phyloP scores from a whole-genome alignment of 2,797 vertebrate genomes.

The Oceanodroma leucorhoa region DNA sequence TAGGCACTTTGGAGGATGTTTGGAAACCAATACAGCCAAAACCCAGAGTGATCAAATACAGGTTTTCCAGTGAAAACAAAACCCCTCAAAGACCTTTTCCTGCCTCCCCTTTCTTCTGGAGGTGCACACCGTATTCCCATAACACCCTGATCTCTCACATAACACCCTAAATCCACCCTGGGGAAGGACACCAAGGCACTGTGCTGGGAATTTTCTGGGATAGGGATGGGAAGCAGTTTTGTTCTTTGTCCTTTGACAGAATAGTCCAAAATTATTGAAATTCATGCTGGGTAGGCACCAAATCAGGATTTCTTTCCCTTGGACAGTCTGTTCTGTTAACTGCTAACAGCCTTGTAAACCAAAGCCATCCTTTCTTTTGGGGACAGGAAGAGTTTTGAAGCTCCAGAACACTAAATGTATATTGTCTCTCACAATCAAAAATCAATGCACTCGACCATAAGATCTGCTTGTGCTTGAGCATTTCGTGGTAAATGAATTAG shows the following conservation, averaged over 20 bases:
- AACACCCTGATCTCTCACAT: neutral
- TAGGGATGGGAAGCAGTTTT: neutral
- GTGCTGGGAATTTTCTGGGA: neutral
- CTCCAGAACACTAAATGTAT: neutral
- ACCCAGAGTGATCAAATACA: fast-evolving
- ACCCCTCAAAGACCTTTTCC: neutral
- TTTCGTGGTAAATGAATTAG: neutral
- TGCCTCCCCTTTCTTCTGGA: neutral
- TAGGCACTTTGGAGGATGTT: neutral
- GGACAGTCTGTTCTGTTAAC: neutral
- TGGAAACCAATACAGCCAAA: neutral
- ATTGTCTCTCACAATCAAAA: neutral
- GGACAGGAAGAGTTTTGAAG: neutral
- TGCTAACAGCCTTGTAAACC: neutral
- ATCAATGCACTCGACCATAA: neutral
- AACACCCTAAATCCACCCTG: fast-evolving
- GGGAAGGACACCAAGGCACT: neutral
- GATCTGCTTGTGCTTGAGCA: neutral
- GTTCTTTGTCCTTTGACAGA: neutral
- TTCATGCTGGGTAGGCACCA: neutral
- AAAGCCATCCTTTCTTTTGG: neutral
- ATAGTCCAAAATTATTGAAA: neutral
- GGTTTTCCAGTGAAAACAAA: neutral
- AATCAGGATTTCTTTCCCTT: neutral
- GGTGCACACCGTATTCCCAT: fast-evolving